Conservation (phyloP, 2,113 vertebrate species). For the Clarias batrachus region DNA sequence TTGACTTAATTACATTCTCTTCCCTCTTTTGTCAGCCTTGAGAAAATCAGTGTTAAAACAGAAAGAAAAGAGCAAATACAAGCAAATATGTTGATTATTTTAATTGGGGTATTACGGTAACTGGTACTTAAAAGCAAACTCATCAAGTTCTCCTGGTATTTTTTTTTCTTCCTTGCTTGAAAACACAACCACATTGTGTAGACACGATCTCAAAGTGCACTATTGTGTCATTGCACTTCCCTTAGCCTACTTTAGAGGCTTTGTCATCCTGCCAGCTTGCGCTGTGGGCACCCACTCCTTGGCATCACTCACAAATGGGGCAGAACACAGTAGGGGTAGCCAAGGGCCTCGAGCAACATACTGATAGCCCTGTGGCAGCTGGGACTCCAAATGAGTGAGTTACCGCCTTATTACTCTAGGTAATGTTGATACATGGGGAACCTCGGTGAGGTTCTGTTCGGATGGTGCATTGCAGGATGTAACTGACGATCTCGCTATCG, state of each 20-base stretch:
- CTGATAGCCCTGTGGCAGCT: conserved; percentile 58
- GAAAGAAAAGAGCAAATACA: conserved; percentile 51
- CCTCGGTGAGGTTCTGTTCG: conserved; percentile 35
- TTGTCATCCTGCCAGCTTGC: conserved; percentile 59
- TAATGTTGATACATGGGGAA: conserved; percentile 55
- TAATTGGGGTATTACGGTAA: conserved; percentile 63
- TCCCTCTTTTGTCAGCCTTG: background rate
- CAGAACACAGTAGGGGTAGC: conserved; percentile 58
- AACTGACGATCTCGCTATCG: conserved; percentile 39
- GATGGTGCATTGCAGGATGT: conserved; percentile 22
- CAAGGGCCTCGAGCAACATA: conserved; percentile 57
- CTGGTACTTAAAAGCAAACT: conserved; percentile 65
- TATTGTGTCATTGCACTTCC: conserved; percentile 65
- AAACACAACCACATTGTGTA: conserved; percentile 62
- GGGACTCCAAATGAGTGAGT: conserved; percentile 58
- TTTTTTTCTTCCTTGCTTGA: conserved; percentile 59
- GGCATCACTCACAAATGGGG: conserved; percentile 59
- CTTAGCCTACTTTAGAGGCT: conserved; percentile 61
- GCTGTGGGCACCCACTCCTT: conserved; percentile 51
- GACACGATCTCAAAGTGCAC: conserved; percentile 68
- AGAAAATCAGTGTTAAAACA: background rate
- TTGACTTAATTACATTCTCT: background rate
- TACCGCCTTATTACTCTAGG: conserved; percentile 62
- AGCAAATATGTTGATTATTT: conserved; percentile 61
- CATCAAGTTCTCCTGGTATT: conserved; percentile 64